Evolutionary conservation across 2,888 invertebrate genomes (phyloP).

Genomic region (Opisthograptis luteolata): DNA sequence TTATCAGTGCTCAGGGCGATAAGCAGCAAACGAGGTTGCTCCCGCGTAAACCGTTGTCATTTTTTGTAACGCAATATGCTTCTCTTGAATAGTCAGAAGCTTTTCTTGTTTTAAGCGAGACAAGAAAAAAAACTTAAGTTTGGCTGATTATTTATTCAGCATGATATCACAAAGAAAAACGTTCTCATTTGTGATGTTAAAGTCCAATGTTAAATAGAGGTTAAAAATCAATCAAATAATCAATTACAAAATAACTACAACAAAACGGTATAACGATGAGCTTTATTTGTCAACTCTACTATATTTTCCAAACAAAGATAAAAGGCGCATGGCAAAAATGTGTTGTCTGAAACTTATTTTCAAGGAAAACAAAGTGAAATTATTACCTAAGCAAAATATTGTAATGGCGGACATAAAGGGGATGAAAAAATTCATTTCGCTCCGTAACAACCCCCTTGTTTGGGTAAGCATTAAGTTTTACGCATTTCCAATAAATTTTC

Average conservation of each 20-base stretch:
- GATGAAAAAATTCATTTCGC: slow-evolving; percentile 39
- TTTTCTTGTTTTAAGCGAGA: slow-evolving; percentile 51
- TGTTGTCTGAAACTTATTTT: slow-evolving; percentile 26
- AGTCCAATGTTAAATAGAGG: too few relatives aligned
- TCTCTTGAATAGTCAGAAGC: slow-evolving; percentile 61
- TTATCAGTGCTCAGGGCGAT: slow-evolving; percentile 63
- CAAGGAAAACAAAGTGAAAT: slow-evolving; percentile 32
- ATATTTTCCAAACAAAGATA: too few relatives aligned
- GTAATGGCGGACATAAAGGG: slow-evolving; percentile 36
- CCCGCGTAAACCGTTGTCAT: slow-evolving; percentile 66
- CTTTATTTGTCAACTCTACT: too few relatives aligned
- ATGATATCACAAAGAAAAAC: too few relatives aligned
- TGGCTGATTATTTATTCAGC: slow-evolving; percentile 48
- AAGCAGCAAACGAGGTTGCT: slow-evolving; percentile 66
- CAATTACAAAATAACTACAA: too few relatives aligned
- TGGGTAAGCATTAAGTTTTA: slow-evolving; percentile 46
- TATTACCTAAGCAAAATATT: slow-evolving; percentile 37
- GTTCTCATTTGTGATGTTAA: too few relatives aligned
- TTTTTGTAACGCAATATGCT: slow-evolving; percentile 73
- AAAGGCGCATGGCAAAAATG: slow-evolving; percentile 21
- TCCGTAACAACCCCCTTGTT: slow-evolving; percentile 34
- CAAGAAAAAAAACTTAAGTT: slow-evolving; percentile 41
- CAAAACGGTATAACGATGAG: too few relatives aligned
- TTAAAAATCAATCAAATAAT: too few relatives aligned
- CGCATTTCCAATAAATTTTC: slow-evolving; percentile 48